Conservation (phyloP, 2,113 vertebrate genomes). For the Hydrolagus affinis region DNA sequence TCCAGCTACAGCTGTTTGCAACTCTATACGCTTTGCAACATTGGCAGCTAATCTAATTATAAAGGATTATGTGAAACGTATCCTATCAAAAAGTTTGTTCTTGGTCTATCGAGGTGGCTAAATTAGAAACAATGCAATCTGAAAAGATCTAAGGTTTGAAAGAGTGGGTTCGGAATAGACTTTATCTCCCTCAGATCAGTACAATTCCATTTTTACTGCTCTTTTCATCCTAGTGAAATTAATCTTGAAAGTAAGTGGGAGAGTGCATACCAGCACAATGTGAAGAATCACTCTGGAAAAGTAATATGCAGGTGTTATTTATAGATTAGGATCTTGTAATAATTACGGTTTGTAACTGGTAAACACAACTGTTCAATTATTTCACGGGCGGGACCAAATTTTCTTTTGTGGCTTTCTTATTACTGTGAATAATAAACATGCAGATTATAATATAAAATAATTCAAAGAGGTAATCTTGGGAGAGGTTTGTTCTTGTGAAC, state of each 20-base stretch:
- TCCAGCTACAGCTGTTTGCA: constrained; percentile 7
- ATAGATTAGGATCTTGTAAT: neutral
- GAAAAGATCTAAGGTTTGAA: constrained; percentile 23
- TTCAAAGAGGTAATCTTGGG: too few relatives aligned
- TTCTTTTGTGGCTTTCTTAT: neutral
- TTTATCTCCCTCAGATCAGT: neutral
- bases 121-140: constrained; percentile 34
- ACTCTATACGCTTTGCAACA: constrained; percentile 19
- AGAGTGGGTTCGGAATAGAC: constrained; percentile 1
- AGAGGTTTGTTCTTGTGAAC: too few relatives aligned
- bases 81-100: constrained; percentile 35
- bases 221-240: neutral
- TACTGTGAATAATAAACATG: too few relatives aligned
- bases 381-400: neutral
- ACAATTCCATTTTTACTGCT: neutral
- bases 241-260: neutral
- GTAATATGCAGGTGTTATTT: too few relatives aligned
- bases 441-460: too few relatives aligned
- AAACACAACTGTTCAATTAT: neutral
- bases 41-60: constrained; percentile 37
- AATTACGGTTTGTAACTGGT: neutral
- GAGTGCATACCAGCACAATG: neutral
- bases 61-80: constrained; percentile 27
- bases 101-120: constrained; percentile 33
- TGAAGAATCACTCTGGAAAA: neutral